Base-by-base conservation (phyloP, 2,888 invertebrate species). In the Monochamus alternatus region DNA sequence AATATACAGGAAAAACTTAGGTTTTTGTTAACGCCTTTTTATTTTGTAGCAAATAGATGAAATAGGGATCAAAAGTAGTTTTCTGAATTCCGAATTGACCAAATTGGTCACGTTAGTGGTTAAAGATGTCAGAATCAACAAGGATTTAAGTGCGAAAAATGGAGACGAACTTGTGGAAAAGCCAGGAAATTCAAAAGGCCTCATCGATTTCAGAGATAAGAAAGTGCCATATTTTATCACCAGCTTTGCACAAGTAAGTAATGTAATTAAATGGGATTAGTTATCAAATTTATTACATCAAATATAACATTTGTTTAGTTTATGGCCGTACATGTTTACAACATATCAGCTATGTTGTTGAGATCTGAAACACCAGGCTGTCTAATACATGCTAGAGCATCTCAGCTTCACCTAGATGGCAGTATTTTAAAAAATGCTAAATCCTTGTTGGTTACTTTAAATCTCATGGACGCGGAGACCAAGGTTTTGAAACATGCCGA, bases 41-140 rank as follows among this genome's bases (percentile, higher is more conserved):
- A 31, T 51, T 79, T 81, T 82, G 75, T 87, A 97, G 96, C 94
- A 96, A 88, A 94, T 97, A 76, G 94, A 96, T 85, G 95, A 96
- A 88, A 92, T 97, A 82, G 94, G 95, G 79, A 92, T 97, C 81
- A 93, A 95, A 72, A 97, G 96, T 87, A 97, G 96, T 89, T 94
- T 96, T 86, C 93, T 97, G 82, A 97, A 96, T 87, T 96, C 96
- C 1, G 96, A 96, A 82, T 94, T 96, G 70, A 95, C 95, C 31
- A 97, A 97, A 87, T 88, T 96, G 12, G 90, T 97, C 3, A 95
- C 95, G 3, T 93, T 97, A 30, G 93, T 95, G n/a, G 93, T 96
- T 80, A 92, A 92, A 78, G 95, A 96, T 86, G 93, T 96, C 3
- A 92, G 95, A 79, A 92, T 97, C 73, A 95, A 95, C 83, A 95